Evolutionary conservation across 2,113 vertebrate genomes (phyloP).

Genomic region (Tachysurus fulvidraco): DNA sequence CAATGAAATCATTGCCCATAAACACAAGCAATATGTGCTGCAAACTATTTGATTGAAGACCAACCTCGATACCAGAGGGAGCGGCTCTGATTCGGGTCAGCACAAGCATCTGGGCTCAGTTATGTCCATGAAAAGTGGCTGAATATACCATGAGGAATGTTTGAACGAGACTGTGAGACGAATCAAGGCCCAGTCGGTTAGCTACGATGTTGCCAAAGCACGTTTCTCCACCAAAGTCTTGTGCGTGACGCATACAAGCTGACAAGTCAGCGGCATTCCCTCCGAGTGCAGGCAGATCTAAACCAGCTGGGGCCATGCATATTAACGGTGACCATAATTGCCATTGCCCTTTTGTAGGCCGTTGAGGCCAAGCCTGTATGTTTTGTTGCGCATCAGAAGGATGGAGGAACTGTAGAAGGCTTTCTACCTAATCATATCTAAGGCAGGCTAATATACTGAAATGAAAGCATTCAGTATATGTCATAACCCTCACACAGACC

Average conservation of each 20-base stretch:
- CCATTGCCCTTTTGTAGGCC: conserved; percentile 61
- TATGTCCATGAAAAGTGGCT: conserved; percentile 55
- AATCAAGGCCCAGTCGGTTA: conserved; percentile 58
- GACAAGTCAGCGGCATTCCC: conserved; percentile 67
- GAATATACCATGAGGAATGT: conserved; percentile 62
- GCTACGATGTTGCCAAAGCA: conserved; percentile 62
- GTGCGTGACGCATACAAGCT: conserved; percentile 71
- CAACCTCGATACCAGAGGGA: conserved; percentile 45
- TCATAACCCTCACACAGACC: not conserved
- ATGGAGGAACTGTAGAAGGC: not conserved
- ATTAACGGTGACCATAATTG: conserved; percentile 69
- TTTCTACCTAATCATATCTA: conserved; percentile 53
- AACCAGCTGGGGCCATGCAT: conserved; percentile 67
- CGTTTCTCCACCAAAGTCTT: conserved; percentile 55
- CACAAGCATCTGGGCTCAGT: conserved; percentile 58
- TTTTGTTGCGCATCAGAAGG: conserved; percentile 50
- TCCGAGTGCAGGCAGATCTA: conserved; percentile 63
- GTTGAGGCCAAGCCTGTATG: conserved; percentile 9
- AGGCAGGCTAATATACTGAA: conserved; percentile 53
- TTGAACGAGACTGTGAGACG: conserved; percentile 60
- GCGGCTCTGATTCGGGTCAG: conserved; percentile 63
- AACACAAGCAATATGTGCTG: conserved; percentile 9
- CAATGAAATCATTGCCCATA: conserved; percentile 19
- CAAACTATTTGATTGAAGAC: conserved; percentile 13
- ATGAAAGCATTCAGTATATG: not conserved